Percentiles rank a stretch among this genome's conserved stretches.
Evolutionary conservation across 2,888 invertebrate species (phyloP).

Genomic region (Tyria jacobaeae): DNA sequence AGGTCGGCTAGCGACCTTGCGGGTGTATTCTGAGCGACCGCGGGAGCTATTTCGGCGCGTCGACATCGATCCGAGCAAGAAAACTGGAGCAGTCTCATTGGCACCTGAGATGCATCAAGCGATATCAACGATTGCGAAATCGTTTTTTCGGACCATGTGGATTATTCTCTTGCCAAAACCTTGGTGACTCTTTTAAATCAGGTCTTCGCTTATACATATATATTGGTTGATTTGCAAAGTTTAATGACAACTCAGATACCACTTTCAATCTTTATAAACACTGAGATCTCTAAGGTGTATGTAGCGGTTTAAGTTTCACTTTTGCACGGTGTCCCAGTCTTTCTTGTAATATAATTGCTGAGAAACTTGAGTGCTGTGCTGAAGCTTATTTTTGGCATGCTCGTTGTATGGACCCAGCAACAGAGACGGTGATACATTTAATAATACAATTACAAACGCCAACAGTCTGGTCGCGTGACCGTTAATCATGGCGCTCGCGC

Average conservation of each 20-base stretch:
- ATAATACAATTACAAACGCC: slow-evolving; percentile 48
- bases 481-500: slow-evolving; percentile 46
- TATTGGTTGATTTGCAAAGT: slow-evolving; percentile 17
- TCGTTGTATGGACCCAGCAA: slow-evolving; percentile 43
- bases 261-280: slow-evolving; percentile 30
- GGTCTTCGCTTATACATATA: slow-evolving; percentile 15
- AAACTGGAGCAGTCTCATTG: slow-evolving; percentile 79
- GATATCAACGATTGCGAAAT: slow-evolving; percentile 69
- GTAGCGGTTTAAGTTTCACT: slow-evolving; percentile 32
- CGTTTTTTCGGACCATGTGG: slow-evolving; percentile 50
- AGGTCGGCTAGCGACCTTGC: slow-evolving; percentile 74
- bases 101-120: slow-evolving; percentile 73
- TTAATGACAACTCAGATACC: slow-evolving; percentile 20
- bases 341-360: slow-evolving; percentile 36
- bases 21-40: slow-evolving; percentile 69
- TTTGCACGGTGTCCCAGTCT: slow-evolving; percentile 30
- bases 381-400: slow-evolving; percentile 41
- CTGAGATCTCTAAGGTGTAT: slow-evolving; percentile 20
- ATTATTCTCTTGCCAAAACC: slow-evolving; percentile 34
- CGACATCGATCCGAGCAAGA: slow-evolving; percentile 72
- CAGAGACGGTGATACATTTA: slow-evolving; percentile 39
- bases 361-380: slow-evolving; percentile 34
- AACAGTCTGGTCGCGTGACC: slow-evolving; percentile 45
- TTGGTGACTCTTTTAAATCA: slow-evolving; percentile 23
- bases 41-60: slow-evolving; percentile 74